A percentile compares a stretch with the other conserved stretches of the same genome.
These are phyloP conservation scores for Eupithecia pulchellata DNA, from an alignment of 2,888 invertebrate genomes.

Conservation along the genomic window DNA sequence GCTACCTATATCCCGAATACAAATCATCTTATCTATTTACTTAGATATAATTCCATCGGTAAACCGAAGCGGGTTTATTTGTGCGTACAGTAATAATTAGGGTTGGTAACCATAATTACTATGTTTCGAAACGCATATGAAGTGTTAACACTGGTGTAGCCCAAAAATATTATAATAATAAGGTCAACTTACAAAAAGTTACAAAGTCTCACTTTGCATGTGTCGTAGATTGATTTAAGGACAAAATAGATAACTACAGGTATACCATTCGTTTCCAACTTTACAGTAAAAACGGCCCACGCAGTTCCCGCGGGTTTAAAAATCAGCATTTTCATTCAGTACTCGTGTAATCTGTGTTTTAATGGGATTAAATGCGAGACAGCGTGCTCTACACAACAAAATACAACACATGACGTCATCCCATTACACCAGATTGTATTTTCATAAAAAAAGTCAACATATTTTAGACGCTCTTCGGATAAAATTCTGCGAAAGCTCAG, in stretches of 20 bases:
- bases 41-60: background rate
- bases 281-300: slow-evolving; percentile 33
- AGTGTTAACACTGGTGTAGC: too few relatives aligned
- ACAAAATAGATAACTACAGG: slow-evolving; percentile 34
- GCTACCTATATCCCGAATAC: background rate
- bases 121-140: slow-evolving; percentile 29
- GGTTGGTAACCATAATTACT: background rate
- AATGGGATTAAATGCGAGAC: slow-evolving; percentile 51
- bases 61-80: too few relatives aligned
- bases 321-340: slow-evolving; percentile 35
- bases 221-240: slow-evolving; percentile 63
- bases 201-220: slow-evolving; percentile 51
- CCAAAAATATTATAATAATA: too few relatives aligned
- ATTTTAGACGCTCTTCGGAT: slow-evolving; percentile 9
- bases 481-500: background rate
- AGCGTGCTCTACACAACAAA: slow-evolving; percentile 31
- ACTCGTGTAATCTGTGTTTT: slow-evolving; percentile 43
- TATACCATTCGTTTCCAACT: slow-evolving; percentile 37
- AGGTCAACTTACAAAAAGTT: slow-evolving; percentile 47
- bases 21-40: background rate
- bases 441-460: slow-evolving; percentile 22
- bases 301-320: slow-evolving; percentile 45
- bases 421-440: slow-evolving; percentile 27
- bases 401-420: slow-evolving; percentile 23
- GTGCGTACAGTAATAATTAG: too few relatives aligned